These are phyloP conservation scores for Zingel zingel DNA, from an alignment of 2,113 vertebrate genomes.

Conservation along the genomic window DNA sequence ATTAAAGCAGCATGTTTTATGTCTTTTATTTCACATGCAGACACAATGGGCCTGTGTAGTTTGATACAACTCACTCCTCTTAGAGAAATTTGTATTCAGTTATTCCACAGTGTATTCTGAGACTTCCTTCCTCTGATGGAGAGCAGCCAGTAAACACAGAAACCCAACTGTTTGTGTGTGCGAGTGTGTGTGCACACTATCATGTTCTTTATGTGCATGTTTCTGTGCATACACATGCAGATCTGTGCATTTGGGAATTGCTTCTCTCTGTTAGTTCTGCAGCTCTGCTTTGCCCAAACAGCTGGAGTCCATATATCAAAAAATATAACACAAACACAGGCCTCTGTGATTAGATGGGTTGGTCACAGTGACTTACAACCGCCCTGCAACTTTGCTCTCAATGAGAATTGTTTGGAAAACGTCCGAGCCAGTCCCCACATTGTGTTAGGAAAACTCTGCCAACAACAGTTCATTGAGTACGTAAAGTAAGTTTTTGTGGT, in stretches of 20 bases:
- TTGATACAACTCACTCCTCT: not conserved
- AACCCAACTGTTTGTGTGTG: conserved; percentile 36
- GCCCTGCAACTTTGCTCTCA: not conserved
- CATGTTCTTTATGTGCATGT: conserved; percentile 3
- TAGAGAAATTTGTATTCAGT: conserved; percentile 30
- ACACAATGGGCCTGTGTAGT: conserved; percentile 57
- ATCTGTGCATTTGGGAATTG: not conserved
- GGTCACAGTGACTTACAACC: conserved; percentile 15
- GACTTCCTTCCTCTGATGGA: conserved; percentile 79
- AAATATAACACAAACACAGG: conserved; percentile 26
- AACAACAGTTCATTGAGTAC: conserved; percentile 12
- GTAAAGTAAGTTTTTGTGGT: not conserved
- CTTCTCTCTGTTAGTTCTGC: no score
- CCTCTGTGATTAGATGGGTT: conserved; percentile 20
- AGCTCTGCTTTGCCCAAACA: conserved; percentile 35
- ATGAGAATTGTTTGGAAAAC: not conserved
- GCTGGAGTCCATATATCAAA: conserved; percentile 53
- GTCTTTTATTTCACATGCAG: conserved; percentile 8
- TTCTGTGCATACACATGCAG: not conserved
- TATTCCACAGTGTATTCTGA: conserved; percentile 59
- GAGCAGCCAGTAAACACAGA: conserved; percentile 73
- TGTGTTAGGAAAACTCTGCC: conserved; percentile 21
- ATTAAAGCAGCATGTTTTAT: not conserved
- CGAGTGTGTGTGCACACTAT: not conserved
- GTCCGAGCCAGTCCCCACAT: not conserved